Evolutionary conservation across 2,888 invertebrate genomes (phyloP).

Genomic region (Lasioglossum figueresi): DNA sequence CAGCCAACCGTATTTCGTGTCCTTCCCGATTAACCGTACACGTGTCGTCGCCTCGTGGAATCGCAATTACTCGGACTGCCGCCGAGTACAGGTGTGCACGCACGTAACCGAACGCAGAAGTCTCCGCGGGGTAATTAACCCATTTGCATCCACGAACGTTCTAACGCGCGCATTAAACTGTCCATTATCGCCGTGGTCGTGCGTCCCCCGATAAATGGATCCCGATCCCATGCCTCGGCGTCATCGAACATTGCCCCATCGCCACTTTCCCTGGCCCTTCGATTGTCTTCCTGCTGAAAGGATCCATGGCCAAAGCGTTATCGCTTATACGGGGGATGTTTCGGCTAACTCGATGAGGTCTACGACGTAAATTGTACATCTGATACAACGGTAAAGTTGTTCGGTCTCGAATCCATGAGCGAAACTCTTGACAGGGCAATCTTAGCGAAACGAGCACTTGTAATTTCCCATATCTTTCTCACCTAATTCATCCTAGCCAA

Average conservation of each 20-base stretch:
- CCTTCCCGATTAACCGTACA: constrained; percentile 48
- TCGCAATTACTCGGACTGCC: constrained; percentile 47
- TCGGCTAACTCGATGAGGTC: too few species aligned
- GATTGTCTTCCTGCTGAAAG: neutral
- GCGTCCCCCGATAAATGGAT: constrained; percentile 35
- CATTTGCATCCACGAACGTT: constrained; percentile 51
- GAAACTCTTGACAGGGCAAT: too few species aligned
- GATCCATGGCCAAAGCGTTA: neutral
- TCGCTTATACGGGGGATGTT: too few species aligned
- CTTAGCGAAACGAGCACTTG: too few species aligned
- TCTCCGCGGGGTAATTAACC: constrained; percentile 56
- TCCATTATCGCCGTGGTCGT: constrained; percentile 43
- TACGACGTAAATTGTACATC: too few species aligned
- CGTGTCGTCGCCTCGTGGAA: constrained; percentile 50
- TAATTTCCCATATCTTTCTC: too few species aligned
- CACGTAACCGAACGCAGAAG: constrained; percentile 51
- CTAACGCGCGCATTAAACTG: constrained; percentile 43
- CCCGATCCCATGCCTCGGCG: constrained; percentile 1
- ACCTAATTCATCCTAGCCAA: too few species aligned
- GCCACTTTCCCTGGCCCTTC: neutral
- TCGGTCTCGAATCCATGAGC: too few species aligned
- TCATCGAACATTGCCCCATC: constrained; percentile 10
- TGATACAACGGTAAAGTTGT: too few species aligned
- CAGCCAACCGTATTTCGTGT: constrained; percentile 41
- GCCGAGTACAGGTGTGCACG: constrained; percentile 33